These are phyloP conservation scores for Datnioides undecimradiatus DNA, from an alignment of 2,113 vertebrate species.

Conservation along the genomic window DNA sequence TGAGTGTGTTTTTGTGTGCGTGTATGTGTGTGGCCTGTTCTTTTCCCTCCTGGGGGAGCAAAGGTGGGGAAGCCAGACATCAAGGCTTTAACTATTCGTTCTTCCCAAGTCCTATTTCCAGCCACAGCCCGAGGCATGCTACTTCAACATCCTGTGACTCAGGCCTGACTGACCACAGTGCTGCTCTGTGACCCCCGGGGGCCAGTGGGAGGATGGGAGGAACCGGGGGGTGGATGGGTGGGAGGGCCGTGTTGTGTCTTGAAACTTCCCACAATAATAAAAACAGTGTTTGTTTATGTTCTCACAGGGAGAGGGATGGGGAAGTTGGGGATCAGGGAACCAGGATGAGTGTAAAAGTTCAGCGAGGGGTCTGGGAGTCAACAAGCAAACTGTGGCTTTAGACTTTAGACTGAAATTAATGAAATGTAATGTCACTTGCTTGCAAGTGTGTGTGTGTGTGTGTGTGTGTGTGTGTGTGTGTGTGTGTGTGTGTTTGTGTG, in stretches of 20 bases:
- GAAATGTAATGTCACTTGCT: constrained; percentile 43
- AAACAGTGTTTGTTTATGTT: constrained; percentile 73
- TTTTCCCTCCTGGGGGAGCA: constrained; percentile 38
- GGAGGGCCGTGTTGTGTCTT: constrained; percentile 40
- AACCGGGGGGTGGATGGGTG: constrained; percentile 30
- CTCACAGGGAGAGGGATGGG: constrained; percentile 56
- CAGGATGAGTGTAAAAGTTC: constrained; percentile 64
- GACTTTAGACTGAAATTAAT: constrained; percentile 48
- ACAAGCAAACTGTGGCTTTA: constrained; percentile 61
- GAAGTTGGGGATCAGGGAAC: constrained; percentile 49
- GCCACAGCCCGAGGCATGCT: constrained; percentile 49
- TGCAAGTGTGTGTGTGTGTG: constrained; percentile 25
- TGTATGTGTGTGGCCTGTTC: constrained; percentile 39
- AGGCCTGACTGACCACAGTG: constrained; percentile 51
- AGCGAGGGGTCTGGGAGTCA: constrained; percentile 54
- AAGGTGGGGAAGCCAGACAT: constrained; percentile 43
- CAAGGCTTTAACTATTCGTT: constrained; percentile 37
- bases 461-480: background rate
- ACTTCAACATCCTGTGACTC: constrained; percentile 67
- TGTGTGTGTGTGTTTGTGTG: constrained; percentile 30
- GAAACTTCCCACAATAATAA: constrained; percentile 62
- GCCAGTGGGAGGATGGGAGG: constrained; percentile 37
- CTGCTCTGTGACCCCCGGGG: constrained; percentile 45
- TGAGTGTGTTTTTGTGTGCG: constrained; percentile 30
- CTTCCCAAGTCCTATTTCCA: constrained; percentile 62